Evolutionary conservation across 2,797 vertebrate species (phyloP), one percentile per base, ranked within the genome.

Genomic region (Chaetophractus vellerosus): DNA sequence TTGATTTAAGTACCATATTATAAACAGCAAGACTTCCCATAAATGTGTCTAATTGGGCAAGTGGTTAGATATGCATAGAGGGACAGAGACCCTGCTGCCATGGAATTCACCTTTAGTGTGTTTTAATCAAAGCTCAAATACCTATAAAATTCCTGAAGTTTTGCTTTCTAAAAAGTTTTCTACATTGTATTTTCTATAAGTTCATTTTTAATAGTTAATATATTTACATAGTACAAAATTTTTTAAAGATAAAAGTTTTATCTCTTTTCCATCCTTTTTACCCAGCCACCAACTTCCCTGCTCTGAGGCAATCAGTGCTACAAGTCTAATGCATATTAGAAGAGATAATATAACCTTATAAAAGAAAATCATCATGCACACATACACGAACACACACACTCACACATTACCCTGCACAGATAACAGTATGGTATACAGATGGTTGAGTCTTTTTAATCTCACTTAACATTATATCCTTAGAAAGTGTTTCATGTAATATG

Each of bases 31-130:
- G 76, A 69, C 31, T 0, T 69, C 6, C 23, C 12, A 74, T 79
- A 95, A 93, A 90, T 68, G 63, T 92, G 52, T 18, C 36, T 79
- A 71, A 79, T 41, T 96, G 71, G 4, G 24, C 23, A 36, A 79
- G 15, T 3, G 33, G 18, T 7, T 48, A 9, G 9, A 21, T 68
- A 21, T 79, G 26, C 85, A 41, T 41, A 69, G 61, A 88, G 28
- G 74, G 16, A 12, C 31, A 55, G 57, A 0, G 55, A 41, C 66
- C 10, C 26, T 88, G 18, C 26, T 61, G 31, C 38, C 4, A 36
- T 31, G 61, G 23, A 19, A 69, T 57, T 90, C 23, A 80, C 3
- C 48, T 50, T 55, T 41, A 38, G 9, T n/a, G 23, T 19, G 21
- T 90, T 85, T 87, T 87, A 84, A 55, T 90, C 41, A 48, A 38